These are phyloP conservation scores for Poecilia wingei DNA, from an alignment of 2,797 vertebrate species.

Conservation along the genomic window DNA sequence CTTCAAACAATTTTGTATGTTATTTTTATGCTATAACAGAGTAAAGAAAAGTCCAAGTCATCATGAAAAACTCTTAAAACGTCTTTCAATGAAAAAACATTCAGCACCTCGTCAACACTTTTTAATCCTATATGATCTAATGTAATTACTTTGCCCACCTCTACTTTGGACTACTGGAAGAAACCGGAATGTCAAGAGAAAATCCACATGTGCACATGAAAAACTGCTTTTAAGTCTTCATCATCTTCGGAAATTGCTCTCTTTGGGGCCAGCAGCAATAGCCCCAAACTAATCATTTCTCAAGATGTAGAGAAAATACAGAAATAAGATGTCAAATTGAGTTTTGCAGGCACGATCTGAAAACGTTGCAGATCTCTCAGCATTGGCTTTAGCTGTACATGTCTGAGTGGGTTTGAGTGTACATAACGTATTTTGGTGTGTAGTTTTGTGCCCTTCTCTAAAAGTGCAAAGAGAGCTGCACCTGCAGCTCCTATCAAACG, in stretches of 20 bases:
- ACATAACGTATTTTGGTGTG: slow-evolving; percentile 10
- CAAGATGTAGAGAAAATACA: slow-evolving; percentile 19
- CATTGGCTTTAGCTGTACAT: slow-evolving; percentile 4
- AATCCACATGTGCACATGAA: neutral
- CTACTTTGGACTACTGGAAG: neutral
- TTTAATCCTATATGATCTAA: neutral
- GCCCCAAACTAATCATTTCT: neutral
- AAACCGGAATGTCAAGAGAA: neutral
- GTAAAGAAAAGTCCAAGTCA: neutral
- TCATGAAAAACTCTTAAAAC: neutral
- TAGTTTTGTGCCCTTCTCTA: neutral
- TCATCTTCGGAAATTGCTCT: neutral
- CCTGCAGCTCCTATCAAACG: slow-evolving; percentile 71
- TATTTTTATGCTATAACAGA: neutral
- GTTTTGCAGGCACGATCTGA: neutral
- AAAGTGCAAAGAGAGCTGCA: slow-evolving; percentile 67
- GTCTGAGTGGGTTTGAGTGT: neutral
- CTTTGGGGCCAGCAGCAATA: neutral
- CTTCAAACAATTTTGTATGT: neutral
- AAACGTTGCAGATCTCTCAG: slow-evolving; percentile 17
- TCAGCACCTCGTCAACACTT: neutral
- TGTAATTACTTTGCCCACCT: neutral
- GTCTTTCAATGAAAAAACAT: neutral
- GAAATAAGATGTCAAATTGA: slow-evolving; percentile 4
- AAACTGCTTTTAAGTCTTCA: neutral